Evolutionary conservation across 2,797 vertebrate species (phyloP), one percentile per base, ranked within the genome.

Genomic region (Natrix natrix): DNA sequence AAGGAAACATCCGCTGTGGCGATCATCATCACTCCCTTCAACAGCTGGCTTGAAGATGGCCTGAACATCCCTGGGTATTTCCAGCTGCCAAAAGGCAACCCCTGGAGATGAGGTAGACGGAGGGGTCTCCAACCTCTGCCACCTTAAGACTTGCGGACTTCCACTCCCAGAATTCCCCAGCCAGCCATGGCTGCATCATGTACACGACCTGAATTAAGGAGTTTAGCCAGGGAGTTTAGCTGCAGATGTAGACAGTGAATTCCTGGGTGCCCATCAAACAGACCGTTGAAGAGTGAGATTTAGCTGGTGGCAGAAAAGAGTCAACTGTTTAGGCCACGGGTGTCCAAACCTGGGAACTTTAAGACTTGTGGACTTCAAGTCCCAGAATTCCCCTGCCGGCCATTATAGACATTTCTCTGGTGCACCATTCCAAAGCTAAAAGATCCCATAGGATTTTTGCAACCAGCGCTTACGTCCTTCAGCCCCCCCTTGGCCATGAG

Each of bases 1-100:
- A 93, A 37, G 90, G 32, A 93, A 93, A 93, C 93, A 89, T 20
- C 0, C 14, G 8, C 11, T 26, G 14, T 83, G 93, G 89, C n/a
- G 0, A 1, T 59, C 63, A 13, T 14, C 52, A n/a, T 13, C 12
- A 5, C 28, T 26, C 12, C 59, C 24, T 91, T 90, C 86, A 43
- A 56, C 43, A 8, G 86, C 78, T 93, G 92, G 57, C 86, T 55
- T n/a, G 92, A 87, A 61, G 90, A 63, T 61, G n/a, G 8, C 1
- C 86, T 13, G 56, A 12, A 78, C 90, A 83, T 26, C 20, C 55
- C 90, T 52, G 92, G 90, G 90, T 66, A 56, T 88, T 83, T 55
- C 92, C 56, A 56, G 14, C 22, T 60, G 56, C 86, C 63, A 60
- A 56, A 60, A 93, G 22, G 83, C 61, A 32, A 54, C n/a, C 22